phyloP scores from a whole-genome alignment of 1,140 invertebrate species.

The Chironomus striatipennis region DNA sequence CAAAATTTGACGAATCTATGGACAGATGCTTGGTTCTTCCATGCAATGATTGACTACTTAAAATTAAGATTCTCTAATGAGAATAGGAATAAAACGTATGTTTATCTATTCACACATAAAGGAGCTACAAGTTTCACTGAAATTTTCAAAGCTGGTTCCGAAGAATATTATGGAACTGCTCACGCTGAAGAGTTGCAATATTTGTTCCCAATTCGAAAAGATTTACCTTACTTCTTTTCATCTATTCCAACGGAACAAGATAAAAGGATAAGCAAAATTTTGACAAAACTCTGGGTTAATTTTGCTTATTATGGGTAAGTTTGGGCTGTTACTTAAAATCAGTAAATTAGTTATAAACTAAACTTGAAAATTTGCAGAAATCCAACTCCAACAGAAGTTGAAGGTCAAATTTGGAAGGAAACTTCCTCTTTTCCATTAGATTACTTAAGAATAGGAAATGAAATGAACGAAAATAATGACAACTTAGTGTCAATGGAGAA shows the following conservation, averaged over 20 bases:
- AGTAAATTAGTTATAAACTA: background rate
- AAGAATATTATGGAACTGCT: constrained; percentile 51
- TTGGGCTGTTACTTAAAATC: too few species aligned
- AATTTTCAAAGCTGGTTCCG: constrained; percentile 51
- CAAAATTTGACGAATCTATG: constrained; percentile 49
- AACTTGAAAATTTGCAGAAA: too few species aligned
- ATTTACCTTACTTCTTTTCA: constrained; percentile 43
- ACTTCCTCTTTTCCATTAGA: constrained; percentile 38
- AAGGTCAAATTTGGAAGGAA: constrained; percentile 42
- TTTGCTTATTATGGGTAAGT: constrained; percentile 58
- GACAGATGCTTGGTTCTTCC: constrained; percentile 57
- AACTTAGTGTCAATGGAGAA: background rate
- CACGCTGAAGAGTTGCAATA: constrained; percentile 67
- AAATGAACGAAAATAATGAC: background rate
- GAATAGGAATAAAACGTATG: constrained; percentile 43
- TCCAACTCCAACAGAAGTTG: constrained; percentile 25
- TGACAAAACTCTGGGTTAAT: constrained; percentile 59
- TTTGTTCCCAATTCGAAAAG: constrained; percentile 55
- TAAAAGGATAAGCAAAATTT: constrained; percentile 41
- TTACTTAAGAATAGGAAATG: constrained; percentile 40
- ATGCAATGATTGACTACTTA: constrained; percentile 48
- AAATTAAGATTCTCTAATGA: constrained; percentile 41
- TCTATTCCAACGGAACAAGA: constrained; percentile 41
- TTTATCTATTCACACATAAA: constrained; percentile 56
- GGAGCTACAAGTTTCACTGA: constrained; percentile 57